phyloP scores from a whole-genome alignment of 2,797 vertebrate genomes.

The Sebastes steindachneri region DNA sequence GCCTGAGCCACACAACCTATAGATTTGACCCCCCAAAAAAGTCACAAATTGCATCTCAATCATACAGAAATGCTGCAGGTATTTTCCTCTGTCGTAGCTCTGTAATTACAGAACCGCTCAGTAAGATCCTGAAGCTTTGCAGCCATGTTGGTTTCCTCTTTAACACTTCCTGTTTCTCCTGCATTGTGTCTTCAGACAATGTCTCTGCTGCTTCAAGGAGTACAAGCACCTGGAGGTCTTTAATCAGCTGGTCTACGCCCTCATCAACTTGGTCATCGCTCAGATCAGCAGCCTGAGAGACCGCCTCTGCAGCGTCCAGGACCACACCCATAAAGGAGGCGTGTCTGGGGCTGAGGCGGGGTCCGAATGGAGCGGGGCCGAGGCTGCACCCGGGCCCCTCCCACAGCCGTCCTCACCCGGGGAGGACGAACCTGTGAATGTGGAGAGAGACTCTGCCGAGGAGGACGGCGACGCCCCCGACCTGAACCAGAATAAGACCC shows the following conservation, averaged over 20 bases:
- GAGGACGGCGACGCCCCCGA: conserved; percentile 80
- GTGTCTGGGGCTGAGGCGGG: conserved; percentile 83
- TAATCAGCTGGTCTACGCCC: conserved; percentile 98
- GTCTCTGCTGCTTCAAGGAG: conserved; percentile 99
- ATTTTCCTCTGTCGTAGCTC: not conserved
- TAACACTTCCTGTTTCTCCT: not conserved
- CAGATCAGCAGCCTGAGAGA: conserved; percentile 96
- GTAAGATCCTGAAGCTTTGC: not conserved
- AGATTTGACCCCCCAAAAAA: not conserved
- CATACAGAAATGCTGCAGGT: not conserved
- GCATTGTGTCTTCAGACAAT: conserved; percentile 87
- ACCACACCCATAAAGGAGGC: conserved; percentile 18
- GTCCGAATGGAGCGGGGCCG: conserved; percentile 78
- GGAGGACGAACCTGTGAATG: conserved; percentile 90
- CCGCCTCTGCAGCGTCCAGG: conserved; percentile 86
- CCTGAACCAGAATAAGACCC: conserved; percentile 77
- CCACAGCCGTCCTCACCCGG: conserved; percentile 79
- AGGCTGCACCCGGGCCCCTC: conserved; percentile 80
- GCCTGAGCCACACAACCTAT: not conserved
- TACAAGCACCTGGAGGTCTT: conserved; percentile 99
- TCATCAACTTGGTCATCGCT: conserved; percentile 97
- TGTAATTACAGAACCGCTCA: not conserved
- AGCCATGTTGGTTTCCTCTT: not conserved
- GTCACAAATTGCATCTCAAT: not conserved
- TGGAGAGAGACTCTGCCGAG: conserved; percentile 91